Conservation (phyloP, 2,113 vertebrate species). For the Dromaius novaehollandiae region DNA sequence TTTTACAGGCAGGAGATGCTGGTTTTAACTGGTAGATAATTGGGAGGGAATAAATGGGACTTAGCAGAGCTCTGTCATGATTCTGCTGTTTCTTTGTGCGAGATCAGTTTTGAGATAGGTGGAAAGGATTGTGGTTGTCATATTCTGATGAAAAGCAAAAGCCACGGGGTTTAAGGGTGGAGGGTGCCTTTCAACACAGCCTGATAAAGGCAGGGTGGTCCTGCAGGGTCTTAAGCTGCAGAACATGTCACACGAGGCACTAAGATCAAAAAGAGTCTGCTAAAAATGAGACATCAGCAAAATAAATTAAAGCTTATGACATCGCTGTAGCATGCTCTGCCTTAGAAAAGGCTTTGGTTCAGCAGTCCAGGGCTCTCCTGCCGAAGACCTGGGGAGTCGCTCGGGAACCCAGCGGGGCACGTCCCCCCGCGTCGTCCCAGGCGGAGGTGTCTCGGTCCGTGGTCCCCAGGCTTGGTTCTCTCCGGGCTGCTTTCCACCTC, state of each 20-base stretch:
- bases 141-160: neutral
- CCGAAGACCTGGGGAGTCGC: no score
- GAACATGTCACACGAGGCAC: neutral
- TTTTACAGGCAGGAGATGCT: neutral
- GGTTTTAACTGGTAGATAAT: neutral
- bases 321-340: neutral
- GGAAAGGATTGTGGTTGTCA: neutral
- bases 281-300: neutral
- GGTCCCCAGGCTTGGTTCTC: rapidly evolving
- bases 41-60: neutral
- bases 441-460: no score
- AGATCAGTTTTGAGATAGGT: neutral
- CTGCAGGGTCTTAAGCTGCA: neutral
- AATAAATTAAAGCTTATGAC: neutral
- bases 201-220: rapidly evolving
- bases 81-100: neutral
- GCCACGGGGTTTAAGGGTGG: neutral
- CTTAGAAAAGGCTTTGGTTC: neutral
- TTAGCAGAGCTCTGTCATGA: neutral
- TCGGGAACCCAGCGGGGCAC: rapidly evolving
- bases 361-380: neutral
- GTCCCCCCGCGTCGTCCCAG: neutral
- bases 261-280: neutral
- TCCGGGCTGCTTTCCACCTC: rapidly evolving
- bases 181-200: neutral